Evolutionary conservation across 2,113 vertebrate genomes (phyloP).

Genomic region (Carettochelys insculpta): DNA sequence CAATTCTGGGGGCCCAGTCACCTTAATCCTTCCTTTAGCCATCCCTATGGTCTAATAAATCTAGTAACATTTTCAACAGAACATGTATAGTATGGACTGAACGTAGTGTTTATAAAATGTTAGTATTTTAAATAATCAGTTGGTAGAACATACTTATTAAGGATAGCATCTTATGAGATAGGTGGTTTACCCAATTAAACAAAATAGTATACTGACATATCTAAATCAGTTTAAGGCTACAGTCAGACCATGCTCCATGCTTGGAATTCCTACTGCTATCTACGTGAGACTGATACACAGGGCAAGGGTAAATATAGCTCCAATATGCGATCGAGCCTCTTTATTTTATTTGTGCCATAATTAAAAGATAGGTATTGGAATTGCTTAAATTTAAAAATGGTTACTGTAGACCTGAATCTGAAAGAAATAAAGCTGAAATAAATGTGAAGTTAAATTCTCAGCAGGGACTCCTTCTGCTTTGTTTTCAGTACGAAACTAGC

Average conservation of each 20-base stretch:
- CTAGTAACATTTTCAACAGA: neutral
- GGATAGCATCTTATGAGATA: neutral
- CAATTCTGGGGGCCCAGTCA: neutral
- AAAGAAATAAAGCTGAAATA: neutral
- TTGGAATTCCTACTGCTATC: constrained; percentile 51
- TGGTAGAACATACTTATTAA: neutral
- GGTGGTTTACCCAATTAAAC: neutral
- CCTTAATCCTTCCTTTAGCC: too few relatives aligned
- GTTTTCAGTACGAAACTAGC: neutral
- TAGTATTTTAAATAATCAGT: neutral
- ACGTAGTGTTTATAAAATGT: neutral
- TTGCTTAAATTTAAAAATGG: neutral
- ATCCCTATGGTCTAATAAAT: neutral
- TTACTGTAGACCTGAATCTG: neutral
- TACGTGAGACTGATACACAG: constrained; percentile 22
- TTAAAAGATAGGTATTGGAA: constrained; percentile 16
- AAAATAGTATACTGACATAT: neutral
- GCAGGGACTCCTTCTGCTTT: neutral
- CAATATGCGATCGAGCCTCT: constrained; percentile 23
- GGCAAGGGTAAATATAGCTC: neutral
- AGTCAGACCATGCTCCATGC: constrained; percentile 20
- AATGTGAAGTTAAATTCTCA: neutral
- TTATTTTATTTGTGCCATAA: constrained; percentile 20
- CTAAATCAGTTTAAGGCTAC: constrained; percentile 6
- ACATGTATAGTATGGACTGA: neutral